phyloP scores from a whole-genome alignment of 2,888 invertebrate species.

The Ashinkailepas kermadecensis region DNA sequence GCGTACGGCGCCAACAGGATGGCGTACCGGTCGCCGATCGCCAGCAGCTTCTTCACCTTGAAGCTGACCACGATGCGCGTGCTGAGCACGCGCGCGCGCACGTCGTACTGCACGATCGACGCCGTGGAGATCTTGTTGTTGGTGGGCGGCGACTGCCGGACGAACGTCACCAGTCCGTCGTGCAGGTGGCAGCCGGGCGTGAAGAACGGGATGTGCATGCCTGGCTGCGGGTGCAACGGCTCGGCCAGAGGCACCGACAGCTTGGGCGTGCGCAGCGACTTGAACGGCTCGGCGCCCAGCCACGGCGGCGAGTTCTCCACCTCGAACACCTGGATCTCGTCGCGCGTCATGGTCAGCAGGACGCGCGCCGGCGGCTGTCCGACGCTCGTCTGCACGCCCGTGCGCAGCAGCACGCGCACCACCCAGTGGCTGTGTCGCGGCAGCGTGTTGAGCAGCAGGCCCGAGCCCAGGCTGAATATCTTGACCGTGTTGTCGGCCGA shows the following conservation, averaged over 20 bases:
- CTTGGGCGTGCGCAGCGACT: slow-evolving; percentile 1
- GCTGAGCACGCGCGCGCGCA: slow-evolving; percentile 24
- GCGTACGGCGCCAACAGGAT: slow-evolving; percentile 27
- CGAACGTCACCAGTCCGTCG: not conserved
- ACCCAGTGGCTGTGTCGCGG: slow-evolving; percentile 30
- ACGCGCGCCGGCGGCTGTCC: not conserved
- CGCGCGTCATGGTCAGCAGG: slow-evolving; percentile 15
- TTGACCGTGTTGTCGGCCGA: slow-evolving; percentile 32
- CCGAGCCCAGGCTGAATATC: slow-evolving; percentile 30
- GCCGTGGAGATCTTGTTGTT: slow-evolving; percentile 21
- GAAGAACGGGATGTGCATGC: slow-evolving; percentile 21
- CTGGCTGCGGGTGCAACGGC: not conserved
- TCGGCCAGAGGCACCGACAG: slow-evolving; percentile 15
- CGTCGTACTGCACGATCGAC: slow-evolving; percentile 27
- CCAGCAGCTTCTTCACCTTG: slow-evolving; percentile 32
- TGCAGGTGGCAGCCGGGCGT: slow-evolving; percentile 23
- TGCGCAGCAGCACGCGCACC: slow-evolving; percentile 28
- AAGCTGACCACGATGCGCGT: slow-evolving; percentile 28
- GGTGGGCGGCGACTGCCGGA: slow-evolving; percentile 11
- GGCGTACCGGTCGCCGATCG: slow-evolving; percentile 31
- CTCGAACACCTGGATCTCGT: slow-evolving; percentile 20
- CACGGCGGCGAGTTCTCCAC: not conserved
- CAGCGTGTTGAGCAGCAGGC: slow-evolving; percentile 29
- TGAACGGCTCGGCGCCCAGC: slow-evolving; percentile 14
- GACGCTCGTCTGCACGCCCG: not conserved